Conservation (phyloP, 2,888 invertebrate species). For the Imbricaverruca yamaguchii region DNA sequence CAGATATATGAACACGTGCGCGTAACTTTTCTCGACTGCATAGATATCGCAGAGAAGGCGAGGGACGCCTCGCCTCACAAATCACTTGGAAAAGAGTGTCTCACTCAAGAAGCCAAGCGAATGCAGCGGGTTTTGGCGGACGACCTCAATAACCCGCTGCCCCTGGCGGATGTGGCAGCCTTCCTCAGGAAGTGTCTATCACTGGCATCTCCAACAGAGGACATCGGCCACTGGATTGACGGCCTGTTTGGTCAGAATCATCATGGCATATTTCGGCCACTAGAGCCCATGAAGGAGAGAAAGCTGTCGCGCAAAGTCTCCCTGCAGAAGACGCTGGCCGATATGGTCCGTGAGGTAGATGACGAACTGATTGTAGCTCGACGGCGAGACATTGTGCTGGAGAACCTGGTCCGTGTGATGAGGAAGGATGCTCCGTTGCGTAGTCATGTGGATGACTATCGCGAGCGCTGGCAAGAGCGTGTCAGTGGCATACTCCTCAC, state of each 20-base stretch:
- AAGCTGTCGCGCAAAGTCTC: not conserved
- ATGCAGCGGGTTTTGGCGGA: not conserved
- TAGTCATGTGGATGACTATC: not conserved
- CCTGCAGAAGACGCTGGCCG: not conserved
- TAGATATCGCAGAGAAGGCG: not conserved
- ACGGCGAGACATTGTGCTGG: not conserved
- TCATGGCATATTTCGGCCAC: not conserved
- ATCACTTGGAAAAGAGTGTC: not conserved
- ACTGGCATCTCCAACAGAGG: not conserved
- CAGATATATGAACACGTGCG: constrained; percentile 9
- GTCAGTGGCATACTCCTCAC: not conserved
- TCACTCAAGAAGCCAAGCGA: not conserved
- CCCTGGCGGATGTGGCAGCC: not conserved
- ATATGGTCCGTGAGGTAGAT: not conserved
- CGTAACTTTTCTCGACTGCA: not conserved
- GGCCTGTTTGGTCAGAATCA: not conserved
- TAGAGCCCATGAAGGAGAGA: not conserved
- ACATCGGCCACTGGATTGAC: not conserved
- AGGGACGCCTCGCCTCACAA: not conserved
- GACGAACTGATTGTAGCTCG: not conserved
- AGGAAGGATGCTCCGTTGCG: not conserved
- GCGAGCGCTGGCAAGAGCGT: not conserved
- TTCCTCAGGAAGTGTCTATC: constrained; percentile 1
- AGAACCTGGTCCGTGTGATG: not conserved
- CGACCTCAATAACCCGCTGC: not conserved